Conservation (phyloP, 2,888 invertebrate species). For the Callimorpha dominula region DNA sequence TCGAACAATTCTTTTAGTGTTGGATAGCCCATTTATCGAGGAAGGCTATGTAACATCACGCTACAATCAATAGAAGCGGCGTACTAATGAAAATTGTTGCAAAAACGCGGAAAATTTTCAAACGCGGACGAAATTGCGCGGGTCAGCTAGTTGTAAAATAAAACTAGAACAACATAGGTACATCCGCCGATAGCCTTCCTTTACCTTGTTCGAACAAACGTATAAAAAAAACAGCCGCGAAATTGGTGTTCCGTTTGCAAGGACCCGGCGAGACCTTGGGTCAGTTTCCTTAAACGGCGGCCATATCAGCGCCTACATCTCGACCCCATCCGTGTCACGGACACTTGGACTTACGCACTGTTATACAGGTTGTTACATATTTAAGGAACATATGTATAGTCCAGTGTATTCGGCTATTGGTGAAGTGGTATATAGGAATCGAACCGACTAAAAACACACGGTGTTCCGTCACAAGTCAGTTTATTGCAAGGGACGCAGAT, state of each 20-base stretch:
- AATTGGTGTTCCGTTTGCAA: conserved; percentile 30
- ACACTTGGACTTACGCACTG: conserved; percentile 16
- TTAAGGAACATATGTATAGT: background rate
- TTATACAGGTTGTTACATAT: background rate
- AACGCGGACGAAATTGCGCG: too few species aligned
- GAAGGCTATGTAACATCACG: too few species aligned
- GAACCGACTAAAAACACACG: too few species aligned
- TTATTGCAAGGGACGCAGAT: too few species aligned
- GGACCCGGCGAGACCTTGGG: conserved; percentile 46
- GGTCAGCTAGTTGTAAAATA: background rate
- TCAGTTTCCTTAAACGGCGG: conserved; percentile 48
- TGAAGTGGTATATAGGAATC: too few species aligned
- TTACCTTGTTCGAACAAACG: background rate
- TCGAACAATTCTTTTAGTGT: too few species aligned
- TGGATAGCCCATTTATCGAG: too few species aligned
- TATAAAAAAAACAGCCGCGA: conserved; percentile 11
- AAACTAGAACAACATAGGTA: background rate
- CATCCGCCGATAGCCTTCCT: background rate
- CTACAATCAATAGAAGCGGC: too few species aligned
- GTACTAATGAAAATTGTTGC: too few species aligned
- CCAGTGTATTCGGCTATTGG: too few species aligned
- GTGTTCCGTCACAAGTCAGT: too few species aligned
- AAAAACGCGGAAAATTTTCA: too few species aligned
- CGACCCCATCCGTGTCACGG: conserved; percentile 42
- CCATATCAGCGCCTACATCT: conserved; percentile 44